Percentiles rank a stretch among this genome's conserved stretches.
These are phyloP conservation scores for Meloidogyne floridensis DNA, from an alignment of 1,140 invertebrate genomes.

Conservation along the genomic window DNA sequence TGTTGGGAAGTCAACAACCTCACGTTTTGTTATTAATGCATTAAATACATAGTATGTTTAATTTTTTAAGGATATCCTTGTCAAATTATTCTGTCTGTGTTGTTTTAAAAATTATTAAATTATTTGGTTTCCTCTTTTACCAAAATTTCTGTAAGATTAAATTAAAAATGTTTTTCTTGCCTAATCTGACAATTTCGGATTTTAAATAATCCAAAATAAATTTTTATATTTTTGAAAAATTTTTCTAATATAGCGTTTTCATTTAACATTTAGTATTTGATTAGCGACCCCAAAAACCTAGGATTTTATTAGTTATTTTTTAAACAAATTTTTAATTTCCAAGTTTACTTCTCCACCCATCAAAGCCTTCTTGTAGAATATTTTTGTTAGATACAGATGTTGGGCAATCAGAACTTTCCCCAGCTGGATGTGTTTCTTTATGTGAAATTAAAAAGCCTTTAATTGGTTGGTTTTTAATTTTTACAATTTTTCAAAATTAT, in stretches of 20 bases:
- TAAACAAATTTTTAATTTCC: not conserved
- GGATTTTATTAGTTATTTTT: not conserved
- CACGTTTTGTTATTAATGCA: slow-evolving; percentile 33
- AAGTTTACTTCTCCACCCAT: slow-evolving; percentile 7
- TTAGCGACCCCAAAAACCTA: no score
- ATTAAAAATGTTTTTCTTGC: no score
- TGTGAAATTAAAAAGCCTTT: slow-evolving; percentile 37
- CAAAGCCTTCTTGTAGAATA: slow-evolving; percentile 12
- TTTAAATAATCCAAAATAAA: no score
- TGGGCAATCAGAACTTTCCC: slow-evolving; percentile 39
- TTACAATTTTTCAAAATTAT: not conserved
- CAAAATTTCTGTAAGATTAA: no score
- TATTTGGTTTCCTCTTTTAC: no score
- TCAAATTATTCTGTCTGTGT: no score
- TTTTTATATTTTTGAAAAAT: no score
- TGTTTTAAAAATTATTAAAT: no score
- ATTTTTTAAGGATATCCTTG: not conserved
- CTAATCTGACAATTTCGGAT: no score
- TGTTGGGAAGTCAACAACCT: slow-evolving; percentile 39
- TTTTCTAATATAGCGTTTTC: no score
- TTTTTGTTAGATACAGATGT: slow-evolving; percentile 41
- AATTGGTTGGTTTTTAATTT: slow-evolving; percentile 21
- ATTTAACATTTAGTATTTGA: no score
- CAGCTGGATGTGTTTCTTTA: slow-evolving; percentile 36
- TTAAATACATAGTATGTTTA: slow-evolving; percentile 28